Evolutionary conservation across 2,797 vertebrate genomes (phyloP), one percentile per base, ranked within the genome.

Genomic region (Amazona finschi): DNA sequence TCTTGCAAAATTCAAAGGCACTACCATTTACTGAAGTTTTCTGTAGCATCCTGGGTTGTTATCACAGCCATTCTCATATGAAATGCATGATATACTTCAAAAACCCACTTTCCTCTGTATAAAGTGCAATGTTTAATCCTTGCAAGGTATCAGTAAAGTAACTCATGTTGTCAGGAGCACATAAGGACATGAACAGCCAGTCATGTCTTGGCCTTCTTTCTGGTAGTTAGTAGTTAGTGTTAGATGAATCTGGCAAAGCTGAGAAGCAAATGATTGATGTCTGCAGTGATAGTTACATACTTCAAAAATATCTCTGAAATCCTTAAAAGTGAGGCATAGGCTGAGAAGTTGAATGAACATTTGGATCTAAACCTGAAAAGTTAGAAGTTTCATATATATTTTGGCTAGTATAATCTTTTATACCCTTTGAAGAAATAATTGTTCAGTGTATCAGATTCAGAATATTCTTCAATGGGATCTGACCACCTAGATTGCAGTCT

Each of bases 1-100:
- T 88, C 25, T 49, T 73, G 66, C 30, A 91, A 91, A 94, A 92
- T 91, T 95, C 73, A 91, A 86, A 90, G 50, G 22, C 36, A 19
- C 12, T 71, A 13, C n/a, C 3, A 2, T 31, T 87, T 50, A 47
- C 44, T 78, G 62, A 70, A 86, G 24, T 64, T 87, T 73, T 38
- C 47, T 57, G 62, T 57, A 83, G 47, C 52, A 36, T 73, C 83
- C 66, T 70, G 66, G 92, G 43, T 30, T 89, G 44, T 5, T 75
- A 43, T 81, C 67, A 61, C 66, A 73, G 50, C 52, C 67, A 46
- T 66, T 53, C 55, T 87, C 38, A 15, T 18, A 39, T 6, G 64
- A 90, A 88, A 65, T 43, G 39, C 25, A 60, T 57, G 27, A 62
- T 61, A 20, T 10, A 55, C 70, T 79, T 92, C 6, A 41, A 28